phyloP scores from a whole-genome alignment of 2,888 invertebrate species.

The Aplocera efformata region DNA sequence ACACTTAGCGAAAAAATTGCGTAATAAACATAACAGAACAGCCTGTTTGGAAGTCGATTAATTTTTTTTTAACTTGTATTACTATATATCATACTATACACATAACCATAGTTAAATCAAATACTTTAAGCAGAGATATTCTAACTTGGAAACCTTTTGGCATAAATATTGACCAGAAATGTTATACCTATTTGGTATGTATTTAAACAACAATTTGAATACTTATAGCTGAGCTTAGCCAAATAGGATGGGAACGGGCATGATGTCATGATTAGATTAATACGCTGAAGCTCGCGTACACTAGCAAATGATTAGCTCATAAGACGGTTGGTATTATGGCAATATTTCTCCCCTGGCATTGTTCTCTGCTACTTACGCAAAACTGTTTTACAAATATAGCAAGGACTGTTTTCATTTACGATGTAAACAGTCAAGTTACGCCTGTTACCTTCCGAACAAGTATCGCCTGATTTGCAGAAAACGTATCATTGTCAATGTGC shows the following conservation, averaged over 20 bases:
- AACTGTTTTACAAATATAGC: conserved; percentile 68
- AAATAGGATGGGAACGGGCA: conserved; percentile 18
- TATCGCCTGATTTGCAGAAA: too few relatives aligned
- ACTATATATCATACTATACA: too few relatives aligned
- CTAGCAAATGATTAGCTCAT: conserved; percentile 31
- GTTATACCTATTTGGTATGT: background rate
- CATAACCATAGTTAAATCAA: too few relatives aligned
- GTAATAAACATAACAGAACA: too few relatives aligned
- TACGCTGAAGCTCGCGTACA: conserved; percentile 32
- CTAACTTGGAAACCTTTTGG: too few relatives aligned
- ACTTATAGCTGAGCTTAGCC: background rate
- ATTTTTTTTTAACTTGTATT: too few relatives aligned
- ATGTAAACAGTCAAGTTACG: conserved; percentile 47
- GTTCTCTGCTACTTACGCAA: conserved; percentile 68
- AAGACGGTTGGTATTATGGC: conserved; percentile 64
- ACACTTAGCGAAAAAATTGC: too few relatives aligned
- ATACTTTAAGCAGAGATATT: too few relatives aligned
- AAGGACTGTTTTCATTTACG: conserved; percentile 58
- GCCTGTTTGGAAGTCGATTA: too few relatives aligned
- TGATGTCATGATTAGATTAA: conserved; percentile 35
- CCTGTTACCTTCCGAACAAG: conserved; percentile 8
- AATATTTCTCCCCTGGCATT: conserved; percentile 62
- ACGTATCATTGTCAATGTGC: too few relatives aligned
- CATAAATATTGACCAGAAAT: too few relatives aligned
- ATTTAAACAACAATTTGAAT: background rate